Evolutionary conservation across 2,797 vertebrate species (phyloP).

Genomic region (Taeniopygia guttata): DNA sequence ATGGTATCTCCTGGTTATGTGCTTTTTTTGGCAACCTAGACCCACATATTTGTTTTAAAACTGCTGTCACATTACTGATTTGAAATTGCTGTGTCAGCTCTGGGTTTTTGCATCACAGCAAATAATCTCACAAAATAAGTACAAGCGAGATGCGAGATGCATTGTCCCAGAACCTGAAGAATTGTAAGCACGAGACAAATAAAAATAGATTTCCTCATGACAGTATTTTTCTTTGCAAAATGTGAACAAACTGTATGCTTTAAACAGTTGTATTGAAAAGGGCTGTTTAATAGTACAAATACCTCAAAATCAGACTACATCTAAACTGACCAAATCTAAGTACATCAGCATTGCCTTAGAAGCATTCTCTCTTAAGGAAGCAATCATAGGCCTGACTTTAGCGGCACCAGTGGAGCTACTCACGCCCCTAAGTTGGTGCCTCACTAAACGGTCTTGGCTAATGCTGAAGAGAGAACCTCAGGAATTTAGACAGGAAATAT

Average conservation of each 20-base stretch:
- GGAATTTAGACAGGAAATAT: neutral
- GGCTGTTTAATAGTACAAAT: neutral
- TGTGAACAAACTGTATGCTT: neutral
- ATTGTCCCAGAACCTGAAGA: conserved; percentile 46
- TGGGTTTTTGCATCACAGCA: conserved; percentile 39
- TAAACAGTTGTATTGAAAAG: neutral
- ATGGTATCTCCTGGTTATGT: neutral
- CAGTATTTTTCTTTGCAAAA: conserved; percentile 1
- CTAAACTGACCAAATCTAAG: neutral
- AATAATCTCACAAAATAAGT: conserved; percentile 52
- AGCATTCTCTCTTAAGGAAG: neutral
- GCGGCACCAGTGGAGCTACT: neutral
- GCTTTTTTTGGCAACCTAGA: neutral
- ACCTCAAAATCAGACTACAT: neutral
- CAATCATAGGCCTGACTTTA: neutral
- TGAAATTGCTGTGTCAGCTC: conserved; percentile 38
- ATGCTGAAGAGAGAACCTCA: neutral
- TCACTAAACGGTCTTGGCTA: neutral
- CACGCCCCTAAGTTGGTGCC: neutral
- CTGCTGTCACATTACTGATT: conserved; percentile 2
- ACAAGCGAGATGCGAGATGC: conserved; percentile 12
- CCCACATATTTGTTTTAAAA: conserved; percentile 8
- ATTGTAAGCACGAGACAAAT: conserved; percentile 45
- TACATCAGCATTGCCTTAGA: neutral
- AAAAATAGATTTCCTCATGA: conserved; percentile 47